Base-by-base conservation (phyloP, 1,140 invertebrate species). In the Drosophila novamexicana region DNA sequence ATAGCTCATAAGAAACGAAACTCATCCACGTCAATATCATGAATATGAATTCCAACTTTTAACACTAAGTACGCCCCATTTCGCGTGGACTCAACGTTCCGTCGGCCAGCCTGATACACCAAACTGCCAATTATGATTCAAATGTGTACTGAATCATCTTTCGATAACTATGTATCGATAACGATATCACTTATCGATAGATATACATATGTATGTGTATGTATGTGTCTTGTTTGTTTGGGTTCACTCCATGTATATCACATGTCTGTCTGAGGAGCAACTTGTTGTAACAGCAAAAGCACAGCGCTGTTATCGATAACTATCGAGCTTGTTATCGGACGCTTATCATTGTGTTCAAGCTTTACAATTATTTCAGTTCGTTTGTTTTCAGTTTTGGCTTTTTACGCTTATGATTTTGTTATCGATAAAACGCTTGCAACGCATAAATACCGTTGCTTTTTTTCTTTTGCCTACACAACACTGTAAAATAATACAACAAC, bases 401-500 rank as follows among this genome's bases (percentile, higher is more conserved):
- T 29, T 52, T 66, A 59, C 9, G 12, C 22, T 32, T 52, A 59
- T 45, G 3, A 52, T 66, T 72, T 59, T 3, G 63, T 53, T 72
- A 66, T 58, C 62, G 62, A 72, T 52, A 72, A 58, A 49, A 50
- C 22, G 61, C 68, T 71, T 65, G 52, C 53, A 57, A 29, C 52
- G 61, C 18, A 29, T 18, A 29, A 47, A 56, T 50, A 50, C 9
- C 53, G 62, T 71, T 65, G 68, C 68, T 37, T 72, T 72, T 8
- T 57, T 50, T 72, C 66, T 8, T 57, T 65, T 65, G 37, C 39
- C 9, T 34, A 58, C 6, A 36, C 12, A 32, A 56, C 50, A 71
- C 68, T 68, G 68, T 64, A 57, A 47, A 70, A 63, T 10, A 34
- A 47, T 10, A 37, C 42, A 32, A 14, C 10, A 34, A 36, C n/a